Evolutionary conservation across 2,113 vertebrate genomes (phyloP).

Genomic region (Rana temporaria): DNA sequence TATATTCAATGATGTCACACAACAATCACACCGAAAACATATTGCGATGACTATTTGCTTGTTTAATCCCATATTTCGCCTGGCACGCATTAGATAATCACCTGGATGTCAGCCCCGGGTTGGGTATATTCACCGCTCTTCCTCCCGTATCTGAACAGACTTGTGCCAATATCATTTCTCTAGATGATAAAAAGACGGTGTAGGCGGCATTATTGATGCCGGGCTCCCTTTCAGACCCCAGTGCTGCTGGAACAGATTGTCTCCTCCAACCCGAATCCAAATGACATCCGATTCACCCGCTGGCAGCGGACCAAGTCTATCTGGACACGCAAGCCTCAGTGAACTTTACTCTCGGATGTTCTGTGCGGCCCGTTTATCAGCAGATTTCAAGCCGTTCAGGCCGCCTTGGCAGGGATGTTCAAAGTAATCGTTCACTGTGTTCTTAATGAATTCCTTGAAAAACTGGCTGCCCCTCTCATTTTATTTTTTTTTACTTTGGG

Average conservation of each 20-base stretch:
- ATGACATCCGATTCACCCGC: conserved; percentile 64
- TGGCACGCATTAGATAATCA: background rate
- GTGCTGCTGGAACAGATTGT: conserved; percentile 63
- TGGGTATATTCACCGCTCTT: background rate
- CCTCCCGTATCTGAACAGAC: background rate
- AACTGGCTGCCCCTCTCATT: conserved; percentile 30
- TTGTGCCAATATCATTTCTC: background rate
- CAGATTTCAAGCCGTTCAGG: conserved; percentile 64
- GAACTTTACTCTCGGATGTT: conserved; percentile 59
- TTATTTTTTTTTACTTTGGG: conserved; percentile 26
- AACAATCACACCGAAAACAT: too few relatives aligned
- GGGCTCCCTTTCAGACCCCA: conserved; percentile 56
- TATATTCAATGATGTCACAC: too few relatives aligned
- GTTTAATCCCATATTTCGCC: background rate
- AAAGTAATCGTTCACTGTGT: conserved; percentile 59
- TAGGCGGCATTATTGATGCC: conserved; percentile 55
- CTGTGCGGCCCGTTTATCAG: conserved; percentile 65
- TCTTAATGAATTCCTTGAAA: conserved; percentile 28
- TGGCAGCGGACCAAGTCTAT: conserved; percentile 68
- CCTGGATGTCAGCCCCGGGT: background rate
- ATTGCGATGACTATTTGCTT: background rate
- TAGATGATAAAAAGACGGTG: conserved; percentile 52
- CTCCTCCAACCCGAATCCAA: conserved; percentile 58
- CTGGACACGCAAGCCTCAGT: conserved; percentile 62
- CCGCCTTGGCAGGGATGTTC: conserved; percentile 62